These are phyloP conservation scores for Oxyura jamaicensis DNA, from an alignment of 2,113 vertebrate species.

Conservation along the genomic window DNA sequence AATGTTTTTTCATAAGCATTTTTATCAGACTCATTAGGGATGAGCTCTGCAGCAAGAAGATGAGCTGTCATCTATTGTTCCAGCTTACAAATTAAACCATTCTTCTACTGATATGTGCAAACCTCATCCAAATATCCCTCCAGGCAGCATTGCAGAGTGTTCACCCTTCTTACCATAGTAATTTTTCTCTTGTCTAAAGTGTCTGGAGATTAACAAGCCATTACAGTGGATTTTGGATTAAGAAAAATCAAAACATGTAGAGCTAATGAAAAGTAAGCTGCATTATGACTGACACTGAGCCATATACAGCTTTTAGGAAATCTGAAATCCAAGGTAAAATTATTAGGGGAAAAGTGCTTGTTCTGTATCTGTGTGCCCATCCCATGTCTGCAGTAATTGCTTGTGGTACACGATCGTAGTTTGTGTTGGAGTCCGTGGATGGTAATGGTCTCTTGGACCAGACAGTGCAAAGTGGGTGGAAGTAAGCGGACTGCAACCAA, in stretches of 20 bases:
- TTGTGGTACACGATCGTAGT: background rate
- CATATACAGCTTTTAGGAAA: background rate
- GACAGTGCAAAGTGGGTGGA: background rate
- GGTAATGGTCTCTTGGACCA: background rate
- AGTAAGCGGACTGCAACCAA: background rate
- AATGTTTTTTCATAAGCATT: background rate
- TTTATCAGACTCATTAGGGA: background rate
- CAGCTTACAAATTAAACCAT: constrained; percentile 19
- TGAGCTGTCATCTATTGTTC: constrained; percentile 28
- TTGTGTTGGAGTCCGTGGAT: background rate
- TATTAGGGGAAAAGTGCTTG: background rate
- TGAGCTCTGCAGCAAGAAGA: background rate
- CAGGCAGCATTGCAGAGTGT: background rate
- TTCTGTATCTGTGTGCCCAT: background rate
- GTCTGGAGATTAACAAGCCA: background rate
- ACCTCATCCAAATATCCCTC: background rate
- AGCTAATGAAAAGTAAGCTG: background rate
- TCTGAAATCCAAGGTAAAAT: background rate
- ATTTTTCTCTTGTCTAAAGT: background rate
- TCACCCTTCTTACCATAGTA: background rate
- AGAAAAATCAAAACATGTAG: background rate
- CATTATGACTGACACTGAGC: background rate
- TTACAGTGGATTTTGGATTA: background rate
- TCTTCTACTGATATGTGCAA: background rate
- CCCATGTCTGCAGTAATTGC: background rate